Evolutionary conservation across 2,797 vertebrate genomes (phyloP), one percentile per base, ranked within the genome.

Genomic region (Brachyrhaphis roseni): DNA sequence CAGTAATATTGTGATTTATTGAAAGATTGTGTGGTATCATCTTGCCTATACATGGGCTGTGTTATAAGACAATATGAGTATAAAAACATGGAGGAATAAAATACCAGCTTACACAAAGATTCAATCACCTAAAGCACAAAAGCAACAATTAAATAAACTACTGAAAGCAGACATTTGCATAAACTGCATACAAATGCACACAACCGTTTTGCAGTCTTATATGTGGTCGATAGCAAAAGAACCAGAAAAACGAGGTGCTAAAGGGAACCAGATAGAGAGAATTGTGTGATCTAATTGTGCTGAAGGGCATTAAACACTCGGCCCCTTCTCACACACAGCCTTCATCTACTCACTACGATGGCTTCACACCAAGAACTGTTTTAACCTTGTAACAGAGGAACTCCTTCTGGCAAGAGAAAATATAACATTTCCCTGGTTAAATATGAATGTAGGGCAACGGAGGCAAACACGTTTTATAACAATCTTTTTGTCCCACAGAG

Each of bases 241-340:
- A 83, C 78, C 41, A 70, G 91, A 57, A 89, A 88, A 85, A 91
- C 70, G 80, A 87, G 86, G 75, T 80, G 81, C 78, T 84, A 85
- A 84, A 57, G 23, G 87, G 47, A 72, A 88, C 59, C 82, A 84
- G 72, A 83, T 76, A 82, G 71, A 73, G 73, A 59, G 74, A 57
- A 74, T 78, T 76, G 82, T 78, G 82, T 49, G 64, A n/a, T 47
- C 78, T 82, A 89, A 92, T 84, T 88, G 84, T 79, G 82, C 73
- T 80, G 77, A 82, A 85, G 79, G 84, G 74, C 59, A 39, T 68
- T 28, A 81, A 82, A 77, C 41, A 76, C 45, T 41, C 72, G 75
- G 74, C 15, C 82, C 73, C 86, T 86, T 57, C 87, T 87, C 57
- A 74, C 53, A 76, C 74, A 26, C 71, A 41, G 70, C 49, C 74